Evolutionary conservation across 2,797 vertebrate genomes (phyloP), one percentile per base, ranked within the genome.

Genomic region (Channallabes apus): DNA sequence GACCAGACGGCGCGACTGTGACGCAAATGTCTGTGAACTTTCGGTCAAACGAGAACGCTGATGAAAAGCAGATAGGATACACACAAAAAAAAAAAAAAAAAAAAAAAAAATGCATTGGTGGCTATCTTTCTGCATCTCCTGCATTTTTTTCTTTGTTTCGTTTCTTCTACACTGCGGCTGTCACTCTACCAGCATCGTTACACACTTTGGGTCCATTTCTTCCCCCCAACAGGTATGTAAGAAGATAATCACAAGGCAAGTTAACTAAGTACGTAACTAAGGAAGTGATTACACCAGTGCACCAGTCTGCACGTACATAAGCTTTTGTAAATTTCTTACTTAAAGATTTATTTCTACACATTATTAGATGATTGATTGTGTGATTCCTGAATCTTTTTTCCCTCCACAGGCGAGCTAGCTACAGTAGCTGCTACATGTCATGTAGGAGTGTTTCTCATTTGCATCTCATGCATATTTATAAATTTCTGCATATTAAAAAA

Each of bases 21-120:
- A 75, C 71, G 58, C 71, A 83, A 51, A 83, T 17, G 71, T 3
- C 59, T 24, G 24, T 17, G 82, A 83, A 75, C 59, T 64, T 61
- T 68, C 20, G 27, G 84, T 76, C 72, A 59, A 59, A 61, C 24
- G 20, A 20, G 14, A 69, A 38, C 20, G 69, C 71, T 79, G 84
- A 85, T 82, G 67, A 79, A 77, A 65, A 85, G 79, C 85, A 75
- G 87, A 83, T 79, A 86, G 62, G 54, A 29, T 81, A 64, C 64
- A 59, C n/a, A n/a, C n/a, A n/a, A n/a, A n/a, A n/a, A n/a, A n/a
- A n/a, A n/a, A n/a, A n/a, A 27, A 11, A 78, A 24, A 8, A 18
- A 46, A 24, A 15, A 46, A 20, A 67, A 78, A 56, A 65, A 80
- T 82, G 86, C 84, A 67, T 81, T 85, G 69, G 29, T 2, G 51